These are phyloP conservation scores for Proisotoma minuta DNA, from an alignment of 2,888 invertebrate species.

Conservation along the genomic window DNA sequence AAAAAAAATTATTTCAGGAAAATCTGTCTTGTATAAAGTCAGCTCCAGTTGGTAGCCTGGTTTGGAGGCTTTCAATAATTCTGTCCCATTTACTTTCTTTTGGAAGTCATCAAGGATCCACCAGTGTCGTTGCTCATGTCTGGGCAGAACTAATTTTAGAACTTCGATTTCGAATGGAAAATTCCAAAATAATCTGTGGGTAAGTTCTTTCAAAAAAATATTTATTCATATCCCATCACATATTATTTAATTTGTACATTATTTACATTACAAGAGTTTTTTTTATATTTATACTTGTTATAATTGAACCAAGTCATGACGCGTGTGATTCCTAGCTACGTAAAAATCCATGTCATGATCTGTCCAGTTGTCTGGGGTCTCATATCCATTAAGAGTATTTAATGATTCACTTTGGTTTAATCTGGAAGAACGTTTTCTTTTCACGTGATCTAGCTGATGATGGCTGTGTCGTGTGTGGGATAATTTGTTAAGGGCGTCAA, in stretches of 20 bases:
- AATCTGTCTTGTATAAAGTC: conserved; percentile 66
- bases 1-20: conserved; percentile 51
- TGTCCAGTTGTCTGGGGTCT: conserved; percentile 81
- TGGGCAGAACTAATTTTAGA: conserved; percentile 93
- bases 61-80: conserved; percentile 73
- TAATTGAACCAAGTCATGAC: conserved; percentile 65
- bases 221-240: not conserved
- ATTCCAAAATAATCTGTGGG: conserved; percentile 72
- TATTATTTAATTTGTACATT: not conserved
- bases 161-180: conserved; percentile 84
- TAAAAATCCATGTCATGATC: conserved; percentile 95
- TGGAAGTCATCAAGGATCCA: conserved; percentile 60
- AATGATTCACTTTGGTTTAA: conserved; percentile 45
- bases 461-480: conserved; percentile 29
- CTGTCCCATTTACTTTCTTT: conserved; percentile 68
- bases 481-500: conserved; percentile 39
- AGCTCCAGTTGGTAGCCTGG: conserved; percentile 70
- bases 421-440: conserved; percentile 33
- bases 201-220: conserved; percentile 55
- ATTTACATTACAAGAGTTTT: conserved; percentile 1
- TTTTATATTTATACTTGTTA: conserved; percentile 24
- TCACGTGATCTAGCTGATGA: conserved; percentile 23
- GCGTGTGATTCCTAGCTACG: conserved; percentile 76
- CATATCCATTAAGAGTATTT: conserved; percentile 60
- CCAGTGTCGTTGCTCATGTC: conserved; percentile 72